Evolutionary conservation across 2,797 vertebrate genomes (phyloP), one percentile per base, ranked within the genome.

Genomic region (Cryptoblepharus egeriae): DNA sequence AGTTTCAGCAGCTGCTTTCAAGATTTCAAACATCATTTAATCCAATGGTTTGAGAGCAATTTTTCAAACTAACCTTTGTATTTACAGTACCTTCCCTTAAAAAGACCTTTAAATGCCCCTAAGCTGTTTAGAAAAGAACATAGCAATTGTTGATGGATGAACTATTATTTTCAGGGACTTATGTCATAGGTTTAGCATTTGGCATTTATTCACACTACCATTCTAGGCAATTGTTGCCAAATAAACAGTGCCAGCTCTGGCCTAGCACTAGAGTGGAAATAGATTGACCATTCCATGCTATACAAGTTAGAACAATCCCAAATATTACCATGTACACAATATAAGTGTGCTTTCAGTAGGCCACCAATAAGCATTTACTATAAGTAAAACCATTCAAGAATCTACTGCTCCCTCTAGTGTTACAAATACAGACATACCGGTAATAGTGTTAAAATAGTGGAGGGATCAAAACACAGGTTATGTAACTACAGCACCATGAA

Each of bases 351-450:
- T 60, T n/a, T 55, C 63, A 79, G 28, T 2, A 7, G 11, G 88
- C 68, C 8, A 60, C 77, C 26, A 0, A 77, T 22, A 15, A 67
- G 57, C 6, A 7, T 15, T 58, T 64, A 82, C 52, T 70, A 78
- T 75, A 86, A 22, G 52, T 74, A 86, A 2, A 0, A 35, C 64
- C 1, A 8, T 11, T 16, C 11, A 80, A 80, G 82, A 89, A 89
- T 74, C 79, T 75, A 57, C 1, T 90, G 89, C 89, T 92, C 91
- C 89, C 91, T 91, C 93, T 93, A 85, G 87, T 88, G 92, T 84
- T 90, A 91, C 87, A 83, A 71, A 68, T 6, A 77, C 85, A 0
- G 1, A 1, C 86, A 39, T 67, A 79, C n/a, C n/a, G n/a, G n/a
- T n/a, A n/a, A n/a, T 79, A 45, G 1, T 45, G 18, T 64, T 77